Percentiles rank a stretch among this genome's conserved stretches.
Conservation (phyloP, 2,888 invertebrate species). For the Bellardia pandia region DNA sequence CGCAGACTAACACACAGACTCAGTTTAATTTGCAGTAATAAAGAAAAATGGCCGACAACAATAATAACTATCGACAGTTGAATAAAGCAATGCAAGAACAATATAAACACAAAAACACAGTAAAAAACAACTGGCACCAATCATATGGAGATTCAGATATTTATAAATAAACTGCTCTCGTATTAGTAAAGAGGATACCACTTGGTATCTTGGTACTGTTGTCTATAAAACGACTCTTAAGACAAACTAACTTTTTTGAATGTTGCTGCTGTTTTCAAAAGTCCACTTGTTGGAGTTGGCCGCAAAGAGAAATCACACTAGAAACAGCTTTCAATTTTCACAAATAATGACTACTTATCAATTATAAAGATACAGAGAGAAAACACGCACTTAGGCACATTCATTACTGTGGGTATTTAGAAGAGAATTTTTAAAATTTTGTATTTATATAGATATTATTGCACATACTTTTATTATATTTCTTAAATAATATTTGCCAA, state of each 20-base stretch:
- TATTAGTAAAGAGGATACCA: background rate
- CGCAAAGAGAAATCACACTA: background rate
- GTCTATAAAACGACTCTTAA: conserved; percentile 30
- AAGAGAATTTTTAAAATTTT: background rate
- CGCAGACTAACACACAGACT: background rate
- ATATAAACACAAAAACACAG: background rate
- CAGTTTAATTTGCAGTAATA: conserved; percentile 9
- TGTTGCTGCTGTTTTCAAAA: conserved; percentile 5
- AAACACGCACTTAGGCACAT: background rate
- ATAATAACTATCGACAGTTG: conserved; percentile 58
- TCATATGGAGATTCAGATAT: conserved; percentile 8
- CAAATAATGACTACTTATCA: conserved; percentile 56
- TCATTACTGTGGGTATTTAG: background rate
- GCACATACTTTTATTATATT: too few species aligned
- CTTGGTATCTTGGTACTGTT: conserved; percentile 10
- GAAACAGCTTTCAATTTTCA: conserved; percentile 34
- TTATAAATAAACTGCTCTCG: background rate
- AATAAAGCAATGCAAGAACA: background rate
- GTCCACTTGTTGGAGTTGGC: conserved; percentile 60
- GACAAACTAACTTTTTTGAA: conserved; percentile 2
- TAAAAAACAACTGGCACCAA: conserved; percentile 62
- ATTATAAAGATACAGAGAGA: conserved; percentile 6
- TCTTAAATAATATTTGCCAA: too few species aligned
- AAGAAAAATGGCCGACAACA: conserved; percentile 52
- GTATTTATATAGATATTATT: background rate